Percentiles rank a stretch among this genome's conserved stretches.
These are phyloP conservation scores for Pogona vitticeps DNA, from an alignment of 2,113 vertebrate species.

Conservation along the genomic window DNA sequence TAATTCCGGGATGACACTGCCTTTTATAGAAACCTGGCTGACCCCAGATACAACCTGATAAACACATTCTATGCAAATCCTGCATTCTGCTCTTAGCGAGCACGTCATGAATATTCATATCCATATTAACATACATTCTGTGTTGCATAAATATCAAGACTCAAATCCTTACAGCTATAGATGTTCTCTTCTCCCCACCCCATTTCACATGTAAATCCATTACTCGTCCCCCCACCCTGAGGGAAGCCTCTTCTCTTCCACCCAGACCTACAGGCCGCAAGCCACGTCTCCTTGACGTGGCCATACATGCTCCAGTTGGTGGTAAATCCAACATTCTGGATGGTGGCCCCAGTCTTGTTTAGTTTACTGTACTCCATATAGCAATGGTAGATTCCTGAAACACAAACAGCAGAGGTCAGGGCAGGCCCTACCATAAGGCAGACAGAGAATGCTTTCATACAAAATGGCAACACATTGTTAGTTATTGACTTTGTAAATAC, in stretches of 20 bases:
- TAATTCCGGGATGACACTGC: too few species aligned
- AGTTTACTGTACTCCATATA: conserved; percentile 80
- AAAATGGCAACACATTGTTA: not conserved
- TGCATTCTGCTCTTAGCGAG: too few species aligned
- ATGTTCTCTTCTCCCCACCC: not conserved
- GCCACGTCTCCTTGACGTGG: conserved; percentile 88
- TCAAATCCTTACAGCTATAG: too few species aligned
- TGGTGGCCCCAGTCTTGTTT: conserved; percentile 61
- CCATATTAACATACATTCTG: too few species aligned
- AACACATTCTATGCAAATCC: too few species aligned
- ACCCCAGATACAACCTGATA: too few species aligned
- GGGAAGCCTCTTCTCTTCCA: not conserved
- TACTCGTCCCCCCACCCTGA: not conserved
- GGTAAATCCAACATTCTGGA: conserved; percentile 80
- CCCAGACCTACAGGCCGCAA: conserved; percentile 84
- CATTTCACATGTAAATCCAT: not conserved
- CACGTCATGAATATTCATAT: too few species aligned
- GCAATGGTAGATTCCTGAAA: conserved; percentile 87
- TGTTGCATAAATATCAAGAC: too few species aligned
- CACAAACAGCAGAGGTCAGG: not conserved
- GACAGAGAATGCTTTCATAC: not conserved
- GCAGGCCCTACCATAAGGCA: not conserved
- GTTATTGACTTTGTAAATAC: too few species aligned
- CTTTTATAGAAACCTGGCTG: too few species aligned
- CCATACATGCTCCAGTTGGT: conserved; percentile 80